Conservation (phyloP, 2,888 invertebrate genomes). For the Dioctria linearis region DNA sequence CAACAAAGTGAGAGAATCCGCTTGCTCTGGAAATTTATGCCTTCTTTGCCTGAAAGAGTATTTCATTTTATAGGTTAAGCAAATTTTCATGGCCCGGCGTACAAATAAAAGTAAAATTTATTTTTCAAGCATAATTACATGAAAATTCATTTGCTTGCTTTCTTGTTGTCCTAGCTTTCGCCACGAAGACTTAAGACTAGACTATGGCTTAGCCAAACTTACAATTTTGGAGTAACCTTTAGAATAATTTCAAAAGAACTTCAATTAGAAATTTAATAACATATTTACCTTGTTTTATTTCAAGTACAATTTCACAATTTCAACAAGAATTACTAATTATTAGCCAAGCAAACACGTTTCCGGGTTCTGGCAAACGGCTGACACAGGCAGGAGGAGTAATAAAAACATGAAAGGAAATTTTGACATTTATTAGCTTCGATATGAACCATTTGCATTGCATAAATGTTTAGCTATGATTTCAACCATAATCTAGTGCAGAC, state of each 20-base stretch:
- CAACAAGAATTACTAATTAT: neutral
- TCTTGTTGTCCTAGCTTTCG: neutral
- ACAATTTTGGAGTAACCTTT: neutral
- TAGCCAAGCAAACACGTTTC: slow-evolving; percentile 22
- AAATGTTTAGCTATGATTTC: neutral
- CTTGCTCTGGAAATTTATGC: too few species aligned
- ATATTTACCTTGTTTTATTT: slow-evolving; percentile 3
- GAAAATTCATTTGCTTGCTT: neutral
- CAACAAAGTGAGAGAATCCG: too few species aligned
- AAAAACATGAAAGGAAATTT: slow-evolving; percentile 26
- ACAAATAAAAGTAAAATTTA: too few species aligned
- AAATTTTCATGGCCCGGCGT: too few species aligned
- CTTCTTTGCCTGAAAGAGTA: too few species aligned
- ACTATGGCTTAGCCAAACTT: neutral
- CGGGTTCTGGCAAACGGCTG: neutral
- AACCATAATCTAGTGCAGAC: too few species aligned
- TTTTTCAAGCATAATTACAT: neutral
- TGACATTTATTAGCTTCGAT: slow-evolving; percentile 8
- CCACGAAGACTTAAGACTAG: slow-evolving; percentile 5
- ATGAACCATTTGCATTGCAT: too few species aligned
- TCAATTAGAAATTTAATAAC: neutral
- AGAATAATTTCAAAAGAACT: neutral
- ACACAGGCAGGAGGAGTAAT: neutral
- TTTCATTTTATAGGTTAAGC: too few species aligned
- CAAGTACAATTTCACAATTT: slow-evolving; percentile 20